A percentile compares a stretch with the other conserved stretches of the same genome.
Conservation (phyloP, 1,140 invertebrate genomes). For the Tetramorium alpestre region DNA sequence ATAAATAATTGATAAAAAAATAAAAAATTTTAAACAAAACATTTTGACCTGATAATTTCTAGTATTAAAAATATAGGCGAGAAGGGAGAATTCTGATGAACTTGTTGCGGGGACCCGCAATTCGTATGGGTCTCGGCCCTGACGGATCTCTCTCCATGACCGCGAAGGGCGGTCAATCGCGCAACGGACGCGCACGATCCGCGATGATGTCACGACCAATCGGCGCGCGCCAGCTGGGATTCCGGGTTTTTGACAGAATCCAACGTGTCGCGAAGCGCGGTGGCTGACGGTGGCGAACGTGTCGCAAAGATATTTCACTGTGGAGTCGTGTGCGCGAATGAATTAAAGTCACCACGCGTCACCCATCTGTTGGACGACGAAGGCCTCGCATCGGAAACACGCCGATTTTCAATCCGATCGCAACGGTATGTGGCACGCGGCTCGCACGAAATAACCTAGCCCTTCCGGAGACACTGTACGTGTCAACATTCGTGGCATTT, state of each 20-base stretch:
- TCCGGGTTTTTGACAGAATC: conserved; percentile 83
- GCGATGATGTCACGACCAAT: conserved; percentile 74
- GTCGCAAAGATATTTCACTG: conserved; percentile 26
- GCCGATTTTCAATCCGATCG: conserved; percentile 14
- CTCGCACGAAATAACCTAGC: conserved; percentile 53
- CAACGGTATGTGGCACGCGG: conserved; percentile 8
- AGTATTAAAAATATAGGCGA: too few species aligned
- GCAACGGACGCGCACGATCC: not conserved
- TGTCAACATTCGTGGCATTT: not conserved
- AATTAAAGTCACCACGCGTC: conserved; percentile 50
- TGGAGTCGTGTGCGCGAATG: conserved; percentile 45
- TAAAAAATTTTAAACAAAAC: too few species aligned
- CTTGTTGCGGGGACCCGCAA: too few species aligned
- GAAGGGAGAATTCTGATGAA: too few species aligned
- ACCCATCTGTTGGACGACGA: not conserved
- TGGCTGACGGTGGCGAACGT: conserved; percentile 49
- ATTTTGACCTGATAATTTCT: too few species aligned
- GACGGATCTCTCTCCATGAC: not conserved
- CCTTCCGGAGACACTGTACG: too few species aligned
- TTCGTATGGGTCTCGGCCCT: too few species aligned
- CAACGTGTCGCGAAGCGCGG: conserved; percentile 78
- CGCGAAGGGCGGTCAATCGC: not conserved
- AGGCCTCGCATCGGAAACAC: conserved; percentile 32
- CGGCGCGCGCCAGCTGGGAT: conserved; percentile 81
- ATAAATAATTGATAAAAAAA: too few species aligned